Evolutionary conservation across 1,140 invertebrate genomes (phyloP), one percentile per base, ranked within the genome.

Genomic region (Drosophila seguyi): DNA sequence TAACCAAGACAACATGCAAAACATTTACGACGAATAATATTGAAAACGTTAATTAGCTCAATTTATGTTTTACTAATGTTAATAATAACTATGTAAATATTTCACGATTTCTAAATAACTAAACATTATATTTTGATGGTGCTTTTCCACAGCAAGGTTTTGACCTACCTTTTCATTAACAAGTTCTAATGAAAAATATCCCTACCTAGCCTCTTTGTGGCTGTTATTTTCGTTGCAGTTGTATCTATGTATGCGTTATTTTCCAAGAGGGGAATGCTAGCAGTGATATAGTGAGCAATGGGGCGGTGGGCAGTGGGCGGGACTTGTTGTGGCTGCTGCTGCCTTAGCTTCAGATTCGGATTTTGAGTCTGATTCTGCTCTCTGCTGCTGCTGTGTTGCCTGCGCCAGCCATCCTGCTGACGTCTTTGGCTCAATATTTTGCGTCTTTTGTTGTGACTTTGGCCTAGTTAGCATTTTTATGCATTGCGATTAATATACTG

Each of bases 371-470:
- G 48, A 52, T 52, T 52, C 29, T 20, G 50, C 31, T 36, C 31
- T 18, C 18, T 27, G 36, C 60, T 31, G 63, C 25, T 63, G 41
- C 42, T 47, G 55, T 27, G 25, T 41, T 81, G 65, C 57, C 55
- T 83, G 41, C 31, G 52, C 39, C 45, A 48, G 31, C 50, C 59
- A 75, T 84, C 67, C 80, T 88, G 81, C 77, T 88, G 84, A 88
- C 84, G 84, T 88, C 85, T 74, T 88, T 90, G 72, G 57, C 65
- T 67, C 58, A 45, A 74, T 78, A 73, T 57, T 77, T 65, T 78
- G 57, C 83, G 57, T 81, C 80, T 84, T 63, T 80, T 77, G 42
- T 68, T 79, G 69, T 74, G 77, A 79, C 77, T 79, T 79, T 79
- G 75, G 77, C 77, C 77, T 67, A 79, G 76, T 79, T 79, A 77